Base-by-base conservation (phyloP, 2,113 vertebrate species). In the Embiotoca jacksoni region DNA sequence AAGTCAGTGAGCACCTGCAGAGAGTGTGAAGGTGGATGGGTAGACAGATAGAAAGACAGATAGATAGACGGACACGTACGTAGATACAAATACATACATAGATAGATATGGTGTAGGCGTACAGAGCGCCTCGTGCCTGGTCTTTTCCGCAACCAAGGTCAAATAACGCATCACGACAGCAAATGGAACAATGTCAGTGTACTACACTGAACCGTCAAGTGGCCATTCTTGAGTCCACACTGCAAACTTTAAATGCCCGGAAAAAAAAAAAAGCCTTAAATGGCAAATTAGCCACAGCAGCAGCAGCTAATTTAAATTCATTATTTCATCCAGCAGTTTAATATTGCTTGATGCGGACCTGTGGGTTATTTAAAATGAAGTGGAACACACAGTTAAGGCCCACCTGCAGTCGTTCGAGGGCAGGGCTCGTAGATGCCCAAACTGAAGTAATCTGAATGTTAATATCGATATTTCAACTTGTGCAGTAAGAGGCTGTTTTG, bases 21-120 rank as follows among this genome's bases (percentile, higher is more conserved):
- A 30, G 3, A 50, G 5, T 6, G 41, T 33, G 39, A 54, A 66
- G 10, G 31, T 49, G 54, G 47, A 49, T 15, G 13, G 47, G 16
- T n/a, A 14, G 47, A 63, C 36, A 49, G 58, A 14, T 78, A 41
- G 55, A 9, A 14, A n/a, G 35, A 72, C n/a, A 41, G 33, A 50
- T 16, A 3, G 32, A 30, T 32, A 62, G 49, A 32, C 11, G 44
- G 39, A 62, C 7, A 33, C 65, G 60, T 16, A 39, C n/a, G 16
- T 32, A 62, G 49, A 32, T n/a, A 50, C 7, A 33, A 66, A 65
- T 23, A 39, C 44, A 54, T 36, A 49, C 70, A 64, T 11, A 57
- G 72, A 66, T n/a, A 30, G 77, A 52, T 32, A 52, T 44, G 52
- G 39, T 41, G 39, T 41, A 8, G 39, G 7, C 13, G 41, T 44